Evolutionary conservation across 2,888 invertebrate genomes (phyloP), one percentile per base, ranked within the genome.

Genomic region (Caenorhabditis japonica): DNA sequence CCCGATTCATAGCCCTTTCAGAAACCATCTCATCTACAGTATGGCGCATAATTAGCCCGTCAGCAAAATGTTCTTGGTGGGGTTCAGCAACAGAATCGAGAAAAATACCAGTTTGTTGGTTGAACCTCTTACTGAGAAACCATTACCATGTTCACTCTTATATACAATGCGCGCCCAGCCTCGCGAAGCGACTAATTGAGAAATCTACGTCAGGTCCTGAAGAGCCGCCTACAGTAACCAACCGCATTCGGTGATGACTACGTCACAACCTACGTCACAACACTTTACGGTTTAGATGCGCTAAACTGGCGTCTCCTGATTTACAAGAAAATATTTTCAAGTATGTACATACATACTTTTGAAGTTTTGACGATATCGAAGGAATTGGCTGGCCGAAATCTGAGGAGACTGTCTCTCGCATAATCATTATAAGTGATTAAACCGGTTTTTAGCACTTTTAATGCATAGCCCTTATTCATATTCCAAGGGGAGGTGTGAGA

Each of bases 71-170:
- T 66, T 66, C 56, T 66, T 55, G 64, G 30, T 5, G 27, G 25
- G 34, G 23, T 30, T 30, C 7, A 30, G n/a, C n/a, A n/a, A n/a
- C n/a, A 17, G 10, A n/a, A 15, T 25, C 30, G 19, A 56, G 47
- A 30, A 30, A 38, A 64, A 64, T 64, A 66, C 66, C 66, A 66
- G 66, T 66, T 66, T 66, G 56, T 30, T n/a, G n/a, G n/a, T n/a
- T 44, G 56, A 66, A 58, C 66, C 49, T 51, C 43, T 23, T 41
- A 56, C 43, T 49, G 55, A 53, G 43, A 66, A 66, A 66, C 66
- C 56, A 66, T 66, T 66, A 66, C 66, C 66, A 66, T 66, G 66
- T 66, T 56, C 66, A 66, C 66, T 66, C 56, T 66, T 66, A 43
- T 66, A 66, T 66, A 66, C 56, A 56, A 56, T 56, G 66, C 56